Evolutionary conservation across 2,113 vertebrate species (phyloP).

Genomic region (Pipra filicauda): DNA sequence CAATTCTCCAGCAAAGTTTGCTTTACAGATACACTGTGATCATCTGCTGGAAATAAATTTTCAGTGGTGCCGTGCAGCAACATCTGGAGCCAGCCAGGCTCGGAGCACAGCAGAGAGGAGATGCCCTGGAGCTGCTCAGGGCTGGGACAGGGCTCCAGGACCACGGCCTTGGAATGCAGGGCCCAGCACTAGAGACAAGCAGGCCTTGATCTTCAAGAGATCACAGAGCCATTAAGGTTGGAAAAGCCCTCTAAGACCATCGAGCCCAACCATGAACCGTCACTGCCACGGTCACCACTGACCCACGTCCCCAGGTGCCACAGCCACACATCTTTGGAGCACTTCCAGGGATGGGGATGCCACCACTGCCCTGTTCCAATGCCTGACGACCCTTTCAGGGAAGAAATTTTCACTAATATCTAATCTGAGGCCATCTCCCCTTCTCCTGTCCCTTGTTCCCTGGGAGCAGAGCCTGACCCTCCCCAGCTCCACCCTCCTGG

Average conservation of each 20-base stretch:
- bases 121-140: background rate
- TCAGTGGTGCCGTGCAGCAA: background rate
- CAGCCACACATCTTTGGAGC: background rate
- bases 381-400: background rate
- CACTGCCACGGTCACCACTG: background rate
- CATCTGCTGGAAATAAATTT: background rate
- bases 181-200: background rate
- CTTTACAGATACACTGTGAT: background rate
- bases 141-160: background rate
- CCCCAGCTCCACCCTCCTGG: accelerated
- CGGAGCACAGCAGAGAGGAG: background rate
- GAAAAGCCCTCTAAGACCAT: background rate
- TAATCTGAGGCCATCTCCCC: background rate
- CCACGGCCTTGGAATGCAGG: background rate
- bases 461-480: accelerated
- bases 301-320: background rate
- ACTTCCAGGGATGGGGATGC: background rate
- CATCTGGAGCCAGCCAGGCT: background rate
- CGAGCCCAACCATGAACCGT: background rate
- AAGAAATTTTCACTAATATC: background rate
- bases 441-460: background rate
- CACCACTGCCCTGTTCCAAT: background rate
- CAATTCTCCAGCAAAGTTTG: background rate
- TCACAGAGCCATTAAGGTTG: background rate
- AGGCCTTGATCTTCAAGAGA: background rate